These are phyloP conservation scores for Diphyllodes magnificus DNA, from an alignment of 2,113 vertebrate genomes.

Conservation along the genomic window DNA sequence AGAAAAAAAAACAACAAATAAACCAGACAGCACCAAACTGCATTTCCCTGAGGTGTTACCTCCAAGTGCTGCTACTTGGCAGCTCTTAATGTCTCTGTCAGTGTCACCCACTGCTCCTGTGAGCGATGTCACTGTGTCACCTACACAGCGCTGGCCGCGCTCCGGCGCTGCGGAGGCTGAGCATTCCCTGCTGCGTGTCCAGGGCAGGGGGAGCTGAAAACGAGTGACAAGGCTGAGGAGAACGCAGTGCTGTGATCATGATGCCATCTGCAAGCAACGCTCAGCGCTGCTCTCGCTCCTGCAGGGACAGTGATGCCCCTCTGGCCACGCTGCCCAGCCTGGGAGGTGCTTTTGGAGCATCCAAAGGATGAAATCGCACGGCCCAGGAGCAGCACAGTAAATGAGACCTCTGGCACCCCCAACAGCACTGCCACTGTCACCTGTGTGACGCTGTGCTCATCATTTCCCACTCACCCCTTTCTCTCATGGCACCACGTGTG, in stretches of 20 bases:
- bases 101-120: neutral
- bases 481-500: neutral
- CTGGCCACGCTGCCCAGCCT: neutral
- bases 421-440: accelerated
- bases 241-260: neutral
- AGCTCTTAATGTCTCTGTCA: neutral
- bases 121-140: neutral
- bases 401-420: neutral
- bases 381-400: neutral
- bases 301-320: neutral
- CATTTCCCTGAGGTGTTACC: neutral
- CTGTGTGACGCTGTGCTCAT: accelerated
- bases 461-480: too few species aligned
- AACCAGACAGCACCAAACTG: neutral
- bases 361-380: neutral
- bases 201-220: neutral
- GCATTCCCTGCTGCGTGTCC: neutral
- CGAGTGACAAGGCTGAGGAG: neutral
- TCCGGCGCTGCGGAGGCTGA: neutral
- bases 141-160: neutral
- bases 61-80: neutral
- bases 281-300: neutral
- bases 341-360: neutral
- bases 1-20: neutral
- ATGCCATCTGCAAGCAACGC: neutral